These are phyloP conservation scores for Chionoecetes opilio DNA, from an alignment of 1,140 invertebrate species.

Conservation along the genomic window DNA sequence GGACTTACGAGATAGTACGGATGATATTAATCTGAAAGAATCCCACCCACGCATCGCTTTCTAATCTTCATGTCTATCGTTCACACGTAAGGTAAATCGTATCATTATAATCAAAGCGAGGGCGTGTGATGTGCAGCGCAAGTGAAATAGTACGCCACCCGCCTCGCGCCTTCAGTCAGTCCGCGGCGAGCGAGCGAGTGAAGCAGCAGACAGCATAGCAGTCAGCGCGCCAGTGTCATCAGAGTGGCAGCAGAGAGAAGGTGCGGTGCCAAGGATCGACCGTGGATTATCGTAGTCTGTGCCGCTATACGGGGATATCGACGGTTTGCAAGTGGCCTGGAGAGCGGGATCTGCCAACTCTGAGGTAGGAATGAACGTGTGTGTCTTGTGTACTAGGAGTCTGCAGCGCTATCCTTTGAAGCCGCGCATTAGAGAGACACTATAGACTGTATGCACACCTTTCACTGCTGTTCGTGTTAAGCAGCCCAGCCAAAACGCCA, in stretches of 20 bases:
- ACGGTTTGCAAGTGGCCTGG: slow-evolving; percentile 1
- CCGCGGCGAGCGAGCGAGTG: background rate
- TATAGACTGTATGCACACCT: background rate
- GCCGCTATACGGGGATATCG: slow-evolving; percentile 30
- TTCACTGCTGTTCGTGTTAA: background rate
- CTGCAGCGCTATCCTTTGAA: background rate
- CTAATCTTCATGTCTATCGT: background rate
- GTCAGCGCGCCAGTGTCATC: background rate
- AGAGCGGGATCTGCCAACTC: background rate
- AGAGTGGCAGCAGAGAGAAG: slow-evolving; percentile 23
- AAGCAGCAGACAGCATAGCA: background rate
- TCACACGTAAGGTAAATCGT: background rate
- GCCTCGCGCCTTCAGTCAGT: background rate
- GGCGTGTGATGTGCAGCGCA: background rate
- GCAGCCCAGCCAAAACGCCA: background rate
- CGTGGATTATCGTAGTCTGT: background rate
- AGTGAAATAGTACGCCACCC: background rate
- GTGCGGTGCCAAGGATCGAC: slow-evolving; percentile 36
- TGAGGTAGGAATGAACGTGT: background rate
- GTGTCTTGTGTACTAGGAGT: background rate
- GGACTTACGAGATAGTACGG: background rate
- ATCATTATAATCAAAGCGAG: background rate
- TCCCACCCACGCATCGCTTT: background rate
- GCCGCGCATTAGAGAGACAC: background rate
- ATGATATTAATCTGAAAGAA: background rate